A percentile compares a stretch with the other conserved stretches of the same genome.
These are phyloP conservation scores for Thinocorus orbignyianus DNA, from an alignment of 2,113 vertebrate genomes.

Conservation along the genomic window DNA sequence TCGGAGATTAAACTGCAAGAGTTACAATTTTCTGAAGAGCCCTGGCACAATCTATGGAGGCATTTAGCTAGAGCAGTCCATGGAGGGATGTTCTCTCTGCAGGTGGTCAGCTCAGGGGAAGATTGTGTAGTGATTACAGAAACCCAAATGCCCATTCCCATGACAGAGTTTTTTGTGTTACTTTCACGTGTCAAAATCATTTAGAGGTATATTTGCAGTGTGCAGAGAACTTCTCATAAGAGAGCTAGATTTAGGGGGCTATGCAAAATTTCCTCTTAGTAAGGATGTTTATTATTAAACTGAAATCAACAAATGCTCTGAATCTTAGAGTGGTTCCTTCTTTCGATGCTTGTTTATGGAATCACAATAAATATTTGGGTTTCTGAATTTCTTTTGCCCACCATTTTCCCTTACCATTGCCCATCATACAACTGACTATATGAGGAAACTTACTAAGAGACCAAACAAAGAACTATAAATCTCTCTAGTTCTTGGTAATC, in stretches of 20 bases:
- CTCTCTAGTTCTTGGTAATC: conserved; percentile 44
- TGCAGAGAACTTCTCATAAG: not conserved
- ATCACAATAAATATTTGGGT: not conserved
- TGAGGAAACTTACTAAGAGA: conserved; percentile 48
- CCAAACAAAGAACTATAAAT: conserved; percentile 71
- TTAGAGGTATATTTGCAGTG: not conserved
- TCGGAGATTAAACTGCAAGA: not conserved
- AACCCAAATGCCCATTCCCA: not conserved
- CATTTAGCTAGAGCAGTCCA: not conserved
- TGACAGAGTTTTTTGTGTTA: not conserved
- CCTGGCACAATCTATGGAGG: not conserved
- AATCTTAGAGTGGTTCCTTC: conserved; percentile 7
- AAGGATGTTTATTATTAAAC: conserved; percentile 13
- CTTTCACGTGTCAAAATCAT: not conserved
- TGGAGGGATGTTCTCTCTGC: not conserved
- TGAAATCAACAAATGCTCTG: conserved; percentile 29
- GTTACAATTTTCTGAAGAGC: not conserved
- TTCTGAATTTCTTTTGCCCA: not conserved
- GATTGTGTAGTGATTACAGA: not conserved
- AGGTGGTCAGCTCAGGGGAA: not conserved
- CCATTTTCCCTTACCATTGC: not conserved
- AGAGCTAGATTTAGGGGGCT: not conserved
- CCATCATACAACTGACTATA: not conserved
- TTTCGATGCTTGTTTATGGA: conserved; percentile 28
- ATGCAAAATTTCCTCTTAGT: conserved; percentile 13